Evolutionary conservation across 2,113 vertebrate species (phyloP).

Genomic region (Fulmarus glacialis): DNA sequence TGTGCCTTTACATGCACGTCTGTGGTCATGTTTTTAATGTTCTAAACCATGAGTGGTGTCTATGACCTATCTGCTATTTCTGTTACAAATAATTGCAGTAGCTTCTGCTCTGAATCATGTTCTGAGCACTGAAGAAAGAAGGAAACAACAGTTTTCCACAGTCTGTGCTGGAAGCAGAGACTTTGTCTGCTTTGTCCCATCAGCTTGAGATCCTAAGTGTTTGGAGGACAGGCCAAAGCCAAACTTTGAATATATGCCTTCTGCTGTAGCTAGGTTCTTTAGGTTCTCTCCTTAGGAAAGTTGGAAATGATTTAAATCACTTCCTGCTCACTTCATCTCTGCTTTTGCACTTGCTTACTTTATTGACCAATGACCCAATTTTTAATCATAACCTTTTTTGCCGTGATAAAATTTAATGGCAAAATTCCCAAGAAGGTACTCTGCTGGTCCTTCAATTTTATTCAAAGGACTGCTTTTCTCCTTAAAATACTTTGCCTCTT

Average conservation of each 20-base stretch:
- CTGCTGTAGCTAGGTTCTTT: background rate
- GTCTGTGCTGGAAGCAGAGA: background rate
- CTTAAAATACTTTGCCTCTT: background rate
- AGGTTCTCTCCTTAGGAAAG: background rate
- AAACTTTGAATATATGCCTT: background rate
- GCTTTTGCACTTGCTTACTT: background rate
- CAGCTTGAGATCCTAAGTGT: background rate
- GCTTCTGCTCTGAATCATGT: background rate
- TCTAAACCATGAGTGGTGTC: background rate
- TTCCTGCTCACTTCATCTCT: background rate
- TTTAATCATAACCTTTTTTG: background rate
- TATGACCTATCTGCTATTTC: background rate
- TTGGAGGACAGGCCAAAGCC: background rate
- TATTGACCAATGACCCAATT: background rate
- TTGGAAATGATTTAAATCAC: background rate
- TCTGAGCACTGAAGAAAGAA: background rate
- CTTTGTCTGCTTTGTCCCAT: background rate
- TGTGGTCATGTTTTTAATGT: background rate
- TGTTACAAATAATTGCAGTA: background rate
- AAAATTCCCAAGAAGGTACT: background rate
- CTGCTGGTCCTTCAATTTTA: background rate
- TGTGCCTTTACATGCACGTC: accelerated
- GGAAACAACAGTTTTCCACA: background rate
- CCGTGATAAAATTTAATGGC: background rate
- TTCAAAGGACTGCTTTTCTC: background rate